A percentile compares a stretch with the other conserved stretches of the same genome.
phyloP scores from a whole-genome alignment of 2,113 vertebrate species.

The Corvus moneduloides region DNA sequence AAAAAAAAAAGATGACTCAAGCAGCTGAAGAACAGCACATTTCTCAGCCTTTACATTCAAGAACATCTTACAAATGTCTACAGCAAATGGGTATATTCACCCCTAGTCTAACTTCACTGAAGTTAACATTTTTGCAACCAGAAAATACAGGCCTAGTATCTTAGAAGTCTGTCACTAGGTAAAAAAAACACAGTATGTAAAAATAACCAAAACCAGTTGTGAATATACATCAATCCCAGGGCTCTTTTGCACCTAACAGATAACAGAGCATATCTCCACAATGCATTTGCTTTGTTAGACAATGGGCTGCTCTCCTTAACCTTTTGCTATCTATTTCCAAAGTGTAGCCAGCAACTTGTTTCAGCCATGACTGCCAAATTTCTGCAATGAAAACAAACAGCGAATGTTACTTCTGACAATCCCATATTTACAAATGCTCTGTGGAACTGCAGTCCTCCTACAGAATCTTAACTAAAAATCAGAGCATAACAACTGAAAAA shows the following conservation, averaged over 20 bases:
- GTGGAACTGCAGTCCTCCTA: neutral
- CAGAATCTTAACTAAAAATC: neutral
- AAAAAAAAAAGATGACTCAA: neutral
- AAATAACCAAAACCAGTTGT: neutral
- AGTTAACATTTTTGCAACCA: constrained; percentile 47
- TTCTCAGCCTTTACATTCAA: constrained; percentile 62
- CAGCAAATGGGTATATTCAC: neutral
- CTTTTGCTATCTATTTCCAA: neutral
- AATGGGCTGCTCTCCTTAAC: neutral
- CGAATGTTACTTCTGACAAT: fast-evolving
- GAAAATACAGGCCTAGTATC: constrained; percentile 14
- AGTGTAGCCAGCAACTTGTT: neutral
- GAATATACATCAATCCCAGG: neutral
- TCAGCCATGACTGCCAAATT: neutral
- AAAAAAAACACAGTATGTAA: constrained; percentile 37
- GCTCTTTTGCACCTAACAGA: neutral
- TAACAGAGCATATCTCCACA: neutral
- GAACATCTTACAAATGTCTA: constrained; percentile 41
- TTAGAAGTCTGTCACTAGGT: neutral
- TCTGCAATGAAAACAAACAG: neutral
- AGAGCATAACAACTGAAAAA: neutral
- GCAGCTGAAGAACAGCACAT: constrained; percentile 15
- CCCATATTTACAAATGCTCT: neutral
- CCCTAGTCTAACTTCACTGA: constrained; percentile 60
- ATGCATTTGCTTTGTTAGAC: neutral